phyloP scores from a whole-genome alignment of 2,113 vertebrate genomes.

The Otis tarda region DNA sequence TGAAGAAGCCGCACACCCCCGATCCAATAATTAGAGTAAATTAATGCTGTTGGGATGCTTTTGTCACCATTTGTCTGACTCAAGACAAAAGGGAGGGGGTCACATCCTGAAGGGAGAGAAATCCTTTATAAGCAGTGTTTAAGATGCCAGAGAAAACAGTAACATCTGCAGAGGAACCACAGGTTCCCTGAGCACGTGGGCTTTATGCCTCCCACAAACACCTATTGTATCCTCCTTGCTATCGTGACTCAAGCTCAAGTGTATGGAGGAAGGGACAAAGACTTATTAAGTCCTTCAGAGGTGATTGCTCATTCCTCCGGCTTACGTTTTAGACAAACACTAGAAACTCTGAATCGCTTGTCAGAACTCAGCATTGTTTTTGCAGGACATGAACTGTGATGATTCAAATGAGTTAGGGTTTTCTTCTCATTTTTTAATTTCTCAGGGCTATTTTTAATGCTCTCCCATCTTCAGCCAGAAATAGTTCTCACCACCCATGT shows the following conservation, averaged over 20 bases:
- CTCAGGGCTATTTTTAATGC: background rate
- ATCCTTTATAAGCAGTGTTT: background rate
- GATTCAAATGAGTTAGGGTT: background rate
- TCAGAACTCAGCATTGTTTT: background rate
- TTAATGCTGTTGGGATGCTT: background rate
- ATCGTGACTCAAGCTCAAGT: background rate
- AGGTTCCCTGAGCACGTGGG: fast-evolving
- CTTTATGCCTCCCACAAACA: slow-evolving; percentile 21
- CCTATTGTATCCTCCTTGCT: slow-evolving; percentile 8
- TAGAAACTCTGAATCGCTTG: background rate
- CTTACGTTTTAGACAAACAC: background rate
- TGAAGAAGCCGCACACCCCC: background rate
- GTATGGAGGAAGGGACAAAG: background rate
- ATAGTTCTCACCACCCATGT: background rate
- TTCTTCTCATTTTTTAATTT: background rate
- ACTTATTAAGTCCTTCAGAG: slow-evolving; percentile 2
- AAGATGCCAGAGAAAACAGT: background rate
- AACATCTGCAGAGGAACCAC: slow-evolving; percentile 28
- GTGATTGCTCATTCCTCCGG: slow-evolving; percentile 3
- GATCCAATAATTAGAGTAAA: background rate
- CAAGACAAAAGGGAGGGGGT: background rate
- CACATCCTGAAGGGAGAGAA: background rate
- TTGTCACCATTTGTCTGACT: background rate
- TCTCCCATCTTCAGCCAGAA: background rate
- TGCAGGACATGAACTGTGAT: background rate